Percentiles rank a stretch among this genome's conserved stretches.
phyloP scores from a whole-genome alignment of 1,140 invertebrate species.

The Papilio machaon region DNA sequence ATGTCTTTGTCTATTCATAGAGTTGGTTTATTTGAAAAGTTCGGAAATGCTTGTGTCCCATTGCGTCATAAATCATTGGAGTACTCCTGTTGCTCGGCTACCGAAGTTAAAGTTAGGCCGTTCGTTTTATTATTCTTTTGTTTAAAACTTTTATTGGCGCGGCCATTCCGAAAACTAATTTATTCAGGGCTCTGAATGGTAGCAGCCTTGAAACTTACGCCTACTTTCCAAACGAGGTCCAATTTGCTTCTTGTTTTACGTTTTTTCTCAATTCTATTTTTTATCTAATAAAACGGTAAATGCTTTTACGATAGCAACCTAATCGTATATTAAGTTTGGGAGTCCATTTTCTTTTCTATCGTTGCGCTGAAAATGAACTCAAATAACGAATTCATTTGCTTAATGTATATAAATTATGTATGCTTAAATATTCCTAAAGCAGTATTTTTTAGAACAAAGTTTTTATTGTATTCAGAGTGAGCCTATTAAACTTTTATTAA shows the following conservation, averaged over 20 bases:
- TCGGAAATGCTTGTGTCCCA: conserved; percentile 68
- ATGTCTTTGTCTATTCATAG: conserved; percentile 68
- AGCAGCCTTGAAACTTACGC: conserved; percentile 65
- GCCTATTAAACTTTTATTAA: conserved; percentile 10
- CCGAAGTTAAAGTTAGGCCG: conserved; percentile 66
- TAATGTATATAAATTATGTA: background rate
- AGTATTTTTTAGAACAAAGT: background rate
- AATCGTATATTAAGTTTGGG: background rate
- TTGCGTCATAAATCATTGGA: conserved; percentile 74
- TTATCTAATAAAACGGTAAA: conserved; percentile 43
- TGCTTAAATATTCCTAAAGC: background rate
- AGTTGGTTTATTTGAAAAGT: conserved; percentile 73
- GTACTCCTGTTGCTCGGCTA: conserved; percentile 72
- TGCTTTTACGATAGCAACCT: conserved; percentile 44
- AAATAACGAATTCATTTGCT: background rate
- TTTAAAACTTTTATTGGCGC: conserved; percentile 80
- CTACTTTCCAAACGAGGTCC: conserved; percentile 55
- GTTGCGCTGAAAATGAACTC: background rate
- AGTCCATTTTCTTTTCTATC: background rate
- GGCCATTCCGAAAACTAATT: conserved; percentile 77
- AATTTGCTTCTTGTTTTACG: conserved; percentile 62
- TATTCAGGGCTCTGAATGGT: conserved; percentile 69
- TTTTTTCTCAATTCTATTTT: conserved; percentile 52
- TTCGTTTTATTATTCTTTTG: conserved; percentile 81
- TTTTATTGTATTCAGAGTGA: background rate